These are phyloP conservation scores for Sclerurus mexicanus DNA, from an alignment of 2,113 vertebrate genomes.

Conservation along the genomic window DNA sequence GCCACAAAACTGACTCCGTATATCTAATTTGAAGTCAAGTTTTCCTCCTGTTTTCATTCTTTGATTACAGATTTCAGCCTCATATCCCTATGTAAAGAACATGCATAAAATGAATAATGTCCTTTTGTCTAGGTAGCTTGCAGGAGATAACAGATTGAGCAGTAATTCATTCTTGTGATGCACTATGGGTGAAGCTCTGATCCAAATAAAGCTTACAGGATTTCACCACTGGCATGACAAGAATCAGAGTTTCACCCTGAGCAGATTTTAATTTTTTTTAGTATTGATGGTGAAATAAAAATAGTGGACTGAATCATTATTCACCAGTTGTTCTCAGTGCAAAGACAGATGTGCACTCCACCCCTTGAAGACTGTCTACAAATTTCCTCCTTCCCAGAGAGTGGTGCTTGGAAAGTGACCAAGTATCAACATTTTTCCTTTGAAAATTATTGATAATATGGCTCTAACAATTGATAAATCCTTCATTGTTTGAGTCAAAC, in stretches of 20 bases:
- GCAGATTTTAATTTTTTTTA: neutral
- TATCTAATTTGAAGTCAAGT: neutral
- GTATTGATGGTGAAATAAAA: neutral
- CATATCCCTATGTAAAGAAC: neutral
- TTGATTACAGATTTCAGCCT: neutral
- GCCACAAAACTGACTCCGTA: neutral
- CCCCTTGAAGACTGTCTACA: neutral
- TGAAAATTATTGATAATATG: constrained; percentile 6
- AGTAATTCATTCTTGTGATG: neutral
- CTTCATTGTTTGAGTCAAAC: neutral
- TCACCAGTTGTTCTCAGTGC: neutral
- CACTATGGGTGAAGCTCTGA: neutral
- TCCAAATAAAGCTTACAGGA: neutral
- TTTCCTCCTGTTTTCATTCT: neutral
- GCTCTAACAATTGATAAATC: neutral
- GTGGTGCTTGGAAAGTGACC: neutral
- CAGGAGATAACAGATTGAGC: neutral
- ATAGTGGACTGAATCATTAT: neutral
- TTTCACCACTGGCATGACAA: neutral
- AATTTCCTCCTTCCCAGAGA: neutral
- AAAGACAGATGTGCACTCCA: neutral
- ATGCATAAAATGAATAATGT: neutral
- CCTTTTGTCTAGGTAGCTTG: neutral
- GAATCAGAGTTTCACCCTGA: neutral
- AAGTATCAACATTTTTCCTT: neutral